Evolutionary conservation across 2,113 vertebrate genomes (phyloP).

Genomic region (Axis porcinus): DNA sequence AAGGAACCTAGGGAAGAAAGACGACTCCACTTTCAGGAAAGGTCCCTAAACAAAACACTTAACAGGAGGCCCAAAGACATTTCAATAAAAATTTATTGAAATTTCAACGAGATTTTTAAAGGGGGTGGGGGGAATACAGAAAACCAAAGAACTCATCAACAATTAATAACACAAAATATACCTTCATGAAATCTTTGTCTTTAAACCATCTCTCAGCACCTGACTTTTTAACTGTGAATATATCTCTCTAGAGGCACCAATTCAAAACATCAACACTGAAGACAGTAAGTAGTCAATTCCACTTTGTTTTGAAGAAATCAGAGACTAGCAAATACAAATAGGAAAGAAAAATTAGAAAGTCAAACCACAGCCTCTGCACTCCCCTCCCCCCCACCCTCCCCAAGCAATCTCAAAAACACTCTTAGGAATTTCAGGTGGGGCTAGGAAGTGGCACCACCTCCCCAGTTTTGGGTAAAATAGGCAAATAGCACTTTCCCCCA

Average conservation of each 20-base stretch:
- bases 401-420: not conserved
- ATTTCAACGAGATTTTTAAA: constrained; percentile 89
- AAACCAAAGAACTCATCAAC: constrained; percentile 84
- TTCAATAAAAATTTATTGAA: constrained; percentile 93
- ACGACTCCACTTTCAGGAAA: constrained; percentile 7
- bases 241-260: constrained; percentile 59
- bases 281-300: constrained; percentile 76
- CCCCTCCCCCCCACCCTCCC: not conserved
- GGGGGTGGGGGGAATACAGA: constrained; percentile 77
- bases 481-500: not conserved
- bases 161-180: constrained; percentile 91
- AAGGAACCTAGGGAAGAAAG: not conserved
- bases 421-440: not conserved
- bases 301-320: not conserved
- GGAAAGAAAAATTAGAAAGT: constrained; percentile 71
- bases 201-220: constrained; percentile 75
- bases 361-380: constrained; percentile 47
- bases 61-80: constrained; percentile 74
- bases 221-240: constrained; percentile 43
- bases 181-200: constrained; percentile 86
- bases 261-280: constrained; percentile 71
- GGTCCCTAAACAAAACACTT: constrained; percentile 62
- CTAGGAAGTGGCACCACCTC: constrained; percentile 75
- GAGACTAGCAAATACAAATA: constrained; percentile 69
- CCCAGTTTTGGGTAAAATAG: constrained; percentile 52